Conservation (phyloP, 2,888 invertebrate genomes). For the Quadroppia sp. region DNA sequence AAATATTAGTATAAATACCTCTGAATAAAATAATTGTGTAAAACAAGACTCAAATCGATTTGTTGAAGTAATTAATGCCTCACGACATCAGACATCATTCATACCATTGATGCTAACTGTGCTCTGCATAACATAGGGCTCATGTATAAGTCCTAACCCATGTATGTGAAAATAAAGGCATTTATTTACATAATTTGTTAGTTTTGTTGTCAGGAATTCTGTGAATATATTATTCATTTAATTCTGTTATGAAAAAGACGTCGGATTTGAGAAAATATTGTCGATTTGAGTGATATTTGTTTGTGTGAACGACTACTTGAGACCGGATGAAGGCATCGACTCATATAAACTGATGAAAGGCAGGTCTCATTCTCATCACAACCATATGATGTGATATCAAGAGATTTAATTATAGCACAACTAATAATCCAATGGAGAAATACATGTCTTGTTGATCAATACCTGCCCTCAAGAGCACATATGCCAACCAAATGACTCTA, state of each 20-base stretch:
- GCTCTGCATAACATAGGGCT: no score
- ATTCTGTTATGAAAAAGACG: background rate
- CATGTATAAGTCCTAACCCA: no score
- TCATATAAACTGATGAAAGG: slow-evolving; percentile 12
- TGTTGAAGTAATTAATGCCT: no score
- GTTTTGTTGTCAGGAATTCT: no score
- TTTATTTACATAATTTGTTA: no score
- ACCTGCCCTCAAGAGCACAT: background rate
- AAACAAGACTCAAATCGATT: no score
- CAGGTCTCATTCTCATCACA: background rate
- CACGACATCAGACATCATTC: no score
- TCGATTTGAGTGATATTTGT: background rate
- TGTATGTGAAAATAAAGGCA: no score
- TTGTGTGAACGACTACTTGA: background rate
- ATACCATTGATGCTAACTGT: no score
- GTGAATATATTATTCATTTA: background rate
- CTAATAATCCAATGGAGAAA: background rate
- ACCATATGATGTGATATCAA: background rate
- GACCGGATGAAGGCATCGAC: background rate
- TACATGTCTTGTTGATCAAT: background rate
- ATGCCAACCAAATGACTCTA: slow-evolving; percentile 1
- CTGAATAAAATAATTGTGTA: background rate
- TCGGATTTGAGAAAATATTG: slow-evolving; percentile 4
- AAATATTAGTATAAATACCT: background rate
- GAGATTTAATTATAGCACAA: background rate